Evolutionary conservation across 2,888 invertebrate species (phyloP).

Genomic region (Caenorhabditis parvicauda): DNA sequence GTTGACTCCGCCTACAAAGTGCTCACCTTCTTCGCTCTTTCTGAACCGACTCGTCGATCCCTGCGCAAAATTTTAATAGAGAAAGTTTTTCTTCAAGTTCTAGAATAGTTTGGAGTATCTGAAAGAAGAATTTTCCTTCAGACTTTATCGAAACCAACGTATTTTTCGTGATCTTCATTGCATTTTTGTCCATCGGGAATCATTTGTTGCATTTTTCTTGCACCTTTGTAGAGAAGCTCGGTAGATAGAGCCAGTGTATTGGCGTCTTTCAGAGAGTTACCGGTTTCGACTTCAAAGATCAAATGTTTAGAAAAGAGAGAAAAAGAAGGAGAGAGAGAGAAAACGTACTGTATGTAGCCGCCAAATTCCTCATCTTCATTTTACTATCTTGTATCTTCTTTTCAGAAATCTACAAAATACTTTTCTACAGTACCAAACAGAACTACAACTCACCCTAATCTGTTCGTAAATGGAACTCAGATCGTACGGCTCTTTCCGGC

Average conservation of each 20-base stretch:
- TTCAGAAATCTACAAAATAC: slow-evolving; percentile 10
- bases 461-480: slow-evolving; percentile 14
- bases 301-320: too few relatives aligned
- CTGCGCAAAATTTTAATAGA: slow-evolving; percentile 11
- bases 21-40: neutral
- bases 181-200: too few relatives aligned
- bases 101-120: slow-evolving; percentile 18
- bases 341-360: neutral
- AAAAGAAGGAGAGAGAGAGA: too few relatives aligned
- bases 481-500: slow-evolving; percentile 21
- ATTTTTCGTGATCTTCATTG: too few relatives aligned
- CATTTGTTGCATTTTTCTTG: slow-evolving; percentile 12
- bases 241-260: slow-evolving; percentile 12
- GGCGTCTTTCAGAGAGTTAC: neutral
- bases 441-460: slow-evolving; percentile 13
- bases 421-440: neutral
- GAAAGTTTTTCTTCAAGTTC: slow-evolving; percentile 19
- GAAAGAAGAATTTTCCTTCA: too few relatives aligned
- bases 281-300: too few relatives aligned
- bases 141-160: too few relatives aligned
- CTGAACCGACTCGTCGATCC: slow-evolving; percentile 3
- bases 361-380: slow-evolving; percentile 11
- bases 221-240: slow-evolving; percentile 14
- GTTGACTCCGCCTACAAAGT: neutral
- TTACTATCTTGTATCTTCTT: slow-evolving; percentile 16